These are phyloP conservation scores for Dicyrtoma fusca DNA, from an alignment of 2,888 invertebrate species.

Conservation along the genomic window DNA sequence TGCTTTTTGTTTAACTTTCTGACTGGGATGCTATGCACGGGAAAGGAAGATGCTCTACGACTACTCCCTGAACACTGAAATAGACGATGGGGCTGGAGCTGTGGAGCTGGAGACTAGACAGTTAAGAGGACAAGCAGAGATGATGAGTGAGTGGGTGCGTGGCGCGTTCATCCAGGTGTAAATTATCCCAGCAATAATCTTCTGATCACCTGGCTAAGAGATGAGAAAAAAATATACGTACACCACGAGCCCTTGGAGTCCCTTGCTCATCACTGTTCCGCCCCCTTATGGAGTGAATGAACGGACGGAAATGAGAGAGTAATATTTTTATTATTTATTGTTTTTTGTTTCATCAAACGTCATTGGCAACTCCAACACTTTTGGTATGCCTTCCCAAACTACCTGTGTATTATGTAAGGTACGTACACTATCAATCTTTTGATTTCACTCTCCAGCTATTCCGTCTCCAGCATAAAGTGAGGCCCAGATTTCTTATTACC, in stretches of 20 bases:
- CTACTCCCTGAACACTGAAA: too few relatives aligned
- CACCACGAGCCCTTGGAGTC: constrained; percentile 34
- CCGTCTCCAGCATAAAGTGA: too few relatives aligned
- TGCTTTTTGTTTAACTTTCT: too few relatives aligned
- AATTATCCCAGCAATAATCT: constrained; percentile 50
- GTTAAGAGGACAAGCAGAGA: neutral
- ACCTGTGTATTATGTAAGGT: too few relatives aligned
- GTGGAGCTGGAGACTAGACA: too few relatives aligned
- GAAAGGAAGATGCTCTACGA: too few relatives aligned
- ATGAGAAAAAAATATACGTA: constrained; percentile 37
- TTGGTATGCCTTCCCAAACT: too few relatives aligned
- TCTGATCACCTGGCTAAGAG: constrained; percentile 38
- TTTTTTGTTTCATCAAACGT: constrained; percentile 27
- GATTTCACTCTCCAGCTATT: too few relatives aligned
- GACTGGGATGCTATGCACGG: too few relatives aligned
- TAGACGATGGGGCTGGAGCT: too few relatives aligned
- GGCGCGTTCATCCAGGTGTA: constrained; percentile 47
- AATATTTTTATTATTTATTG: constrained; percentile 29
- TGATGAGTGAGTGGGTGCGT: constrained; percentile 24
- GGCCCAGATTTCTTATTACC: too few relatives aligned
- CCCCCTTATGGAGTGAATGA: constrained; percentile 32
- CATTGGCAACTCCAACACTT: neutral
- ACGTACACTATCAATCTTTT: too few relatives aligned
- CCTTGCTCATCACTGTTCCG: constrained; percentile 19
- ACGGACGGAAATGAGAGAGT: constrained; percentile 28